A percentile compares a stretch with the other conserved stretches of the same genome.
phyloP scores from a whole-genome alignment of 2,888 invertebrate genomes.

The Halictus ligatus region DNA sequence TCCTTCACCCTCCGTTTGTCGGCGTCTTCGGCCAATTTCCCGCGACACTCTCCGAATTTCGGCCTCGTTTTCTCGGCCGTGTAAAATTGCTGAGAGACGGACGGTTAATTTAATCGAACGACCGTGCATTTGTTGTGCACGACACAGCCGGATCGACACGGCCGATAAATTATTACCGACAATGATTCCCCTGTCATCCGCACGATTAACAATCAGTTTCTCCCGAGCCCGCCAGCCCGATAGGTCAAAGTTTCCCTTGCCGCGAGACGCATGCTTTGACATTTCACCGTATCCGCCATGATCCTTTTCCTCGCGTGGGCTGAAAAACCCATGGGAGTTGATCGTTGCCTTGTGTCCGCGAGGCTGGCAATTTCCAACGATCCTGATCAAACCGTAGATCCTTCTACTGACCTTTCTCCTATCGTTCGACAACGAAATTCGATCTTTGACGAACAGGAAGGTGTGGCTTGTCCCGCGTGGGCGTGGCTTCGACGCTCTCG shows the following conservation, averaged over 20 bases:
- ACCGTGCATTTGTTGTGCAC: not conserved
- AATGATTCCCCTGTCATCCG: not conserved
- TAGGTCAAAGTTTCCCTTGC: not conserved
- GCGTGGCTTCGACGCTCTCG: not conserved
- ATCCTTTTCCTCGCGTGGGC: not conserved
- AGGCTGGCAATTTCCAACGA: not conserved
- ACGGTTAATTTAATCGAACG: not conserved
- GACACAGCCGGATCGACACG: not conserved
- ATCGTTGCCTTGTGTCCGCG: not conserved
- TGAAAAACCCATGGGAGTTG: not conserved
- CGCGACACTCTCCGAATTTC: not conserved
- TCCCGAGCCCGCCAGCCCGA: not conserved
- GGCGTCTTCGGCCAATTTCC: not conserved
- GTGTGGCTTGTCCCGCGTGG: not conserved
- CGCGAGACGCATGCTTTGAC: not conserved
- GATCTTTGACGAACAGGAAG: not conserved
- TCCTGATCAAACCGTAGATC: not conserved
- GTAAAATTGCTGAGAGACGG: not conserved
- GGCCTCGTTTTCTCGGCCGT: not conserved
- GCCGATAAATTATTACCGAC: not conserved
- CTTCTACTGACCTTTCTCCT: not conserved
- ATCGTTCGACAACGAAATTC: not conserved
- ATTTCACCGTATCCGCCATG: not conserved
- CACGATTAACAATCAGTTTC: not conserved
- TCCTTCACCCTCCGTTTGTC: slow-evolving; percentile 11